phyloP scores from a whole-genome alignment of 2,888 invertebrate genomes.

The Drosophila anceps region DNA sequence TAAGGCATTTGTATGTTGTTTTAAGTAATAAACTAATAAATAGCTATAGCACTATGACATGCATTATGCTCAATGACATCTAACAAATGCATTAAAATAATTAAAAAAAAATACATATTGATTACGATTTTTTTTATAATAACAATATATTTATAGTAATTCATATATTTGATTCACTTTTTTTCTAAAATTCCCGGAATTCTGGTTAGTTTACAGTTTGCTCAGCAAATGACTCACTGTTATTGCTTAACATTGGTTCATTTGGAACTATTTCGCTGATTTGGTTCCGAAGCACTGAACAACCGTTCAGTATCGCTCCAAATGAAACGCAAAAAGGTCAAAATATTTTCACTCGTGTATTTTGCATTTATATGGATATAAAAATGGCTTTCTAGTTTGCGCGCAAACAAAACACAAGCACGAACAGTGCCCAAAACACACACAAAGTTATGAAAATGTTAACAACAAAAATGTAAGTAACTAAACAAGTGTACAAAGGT shows the following conservation, averaged over 20 bases:
- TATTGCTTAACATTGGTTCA: slow-evolving; percentile 21
- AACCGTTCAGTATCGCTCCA: slow-evolving; percentile 63
- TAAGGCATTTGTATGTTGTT: no score
- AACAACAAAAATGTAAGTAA: slow-evolving; percentile 81
- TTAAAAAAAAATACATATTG: not conserved
- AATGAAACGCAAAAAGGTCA: slow-evolving; percentile 84
- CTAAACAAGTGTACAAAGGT: not conserved
- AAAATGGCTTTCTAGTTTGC: slow-evolving; percentile 91
- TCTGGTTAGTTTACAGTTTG: not conserved
- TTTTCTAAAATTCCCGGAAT: not conserved
- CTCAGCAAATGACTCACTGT: slow-evolving; percentile 4
- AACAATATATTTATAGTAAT: not conserved
- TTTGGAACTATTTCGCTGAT: not conserved
- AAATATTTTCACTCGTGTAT: slow-evolving; percentile 74
- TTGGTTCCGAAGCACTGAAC: not conserved
- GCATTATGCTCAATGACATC: not conserved
- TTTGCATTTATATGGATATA: slow-evolving; percentile 86
- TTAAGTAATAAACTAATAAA: no score
- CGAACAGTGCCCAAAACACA: slow-evolving; percentile 81
- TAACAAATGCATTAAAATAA: not conserved
- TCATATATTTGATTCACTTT: not conserved
- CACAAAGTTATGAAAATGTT: slow-evolving; percentile 82
- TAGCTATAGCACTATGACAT: not conserved
- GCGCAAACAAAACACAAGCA: slow-evolving; percentile 81
- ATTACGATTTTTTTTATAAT: not conserved